A percentile compares a stretch with the other conserved stretches of the same genome.
Conservation (phyloP, 2,797 vertebrate species). For the Paratrypauchen microcephalus region DNA sequence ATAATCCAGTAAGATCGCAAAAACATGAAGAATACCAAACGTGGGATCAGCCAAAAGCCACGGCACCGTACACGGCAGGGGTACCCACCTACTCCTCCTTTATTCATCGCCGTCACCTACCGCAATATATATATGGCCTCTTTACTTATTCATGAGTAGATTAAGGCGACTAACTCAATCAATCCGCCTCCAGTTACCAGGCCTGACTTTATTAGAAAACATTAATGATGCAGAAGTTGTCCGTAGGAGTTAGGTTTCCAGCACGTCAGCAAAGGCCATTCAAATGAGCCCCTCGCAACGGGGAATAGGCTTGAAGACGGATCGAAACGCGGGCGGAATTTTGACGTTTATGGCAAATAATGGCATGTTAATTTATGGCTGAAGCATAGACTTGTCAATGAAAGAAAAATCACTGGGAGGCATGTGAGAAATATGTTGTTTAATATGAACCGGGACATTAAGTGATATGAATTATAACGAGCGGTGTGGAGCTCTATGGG, state of each 20-base stretch:
- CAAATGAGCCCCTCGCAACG: constrained; percentile 41
- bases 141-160: constrained; percentile 75
- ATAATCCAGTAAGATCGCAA: too few species aligned
- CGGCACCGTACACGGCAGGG: neutral
- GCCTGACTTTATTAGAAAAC: constrained; percentile 66
- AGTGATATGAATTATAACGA: constrained; percentile 15
- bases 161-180: constrained; percentile 69
- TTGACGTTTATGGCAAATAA: constrained; percentile 8
- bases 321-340: constrained; percentile 37
- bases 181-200: constrained; percentile 64
- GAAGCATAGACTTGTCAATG: constrained; percentile 24
- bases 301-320: constrained; percentile 26
- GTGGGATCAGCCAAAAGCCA: too few species aligned
- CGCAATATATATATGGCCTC: constrained; percentile 49
- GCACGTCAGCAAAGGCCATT: constrained; percentile 50
- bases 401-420: constrained; percentile 13
- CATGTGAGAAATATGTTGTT: constrained; percentile 25
- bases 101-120: constrained; percentile 39
- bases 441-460: constrained; percentile 31
- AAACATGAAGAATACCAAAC: too few species aligned
- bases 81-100: constrained; percentile 2
- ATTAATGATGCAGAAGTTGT: constrained; percentile 74
- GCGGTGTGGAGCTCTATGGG: neutral
- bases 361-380: constrained; percentile 29
- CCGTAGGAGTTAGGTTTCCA: constrained; percentile 54